Conservation (phyloP, 92 coral and sea anemone species). For the Palythoa heliodiscus region DNA sequence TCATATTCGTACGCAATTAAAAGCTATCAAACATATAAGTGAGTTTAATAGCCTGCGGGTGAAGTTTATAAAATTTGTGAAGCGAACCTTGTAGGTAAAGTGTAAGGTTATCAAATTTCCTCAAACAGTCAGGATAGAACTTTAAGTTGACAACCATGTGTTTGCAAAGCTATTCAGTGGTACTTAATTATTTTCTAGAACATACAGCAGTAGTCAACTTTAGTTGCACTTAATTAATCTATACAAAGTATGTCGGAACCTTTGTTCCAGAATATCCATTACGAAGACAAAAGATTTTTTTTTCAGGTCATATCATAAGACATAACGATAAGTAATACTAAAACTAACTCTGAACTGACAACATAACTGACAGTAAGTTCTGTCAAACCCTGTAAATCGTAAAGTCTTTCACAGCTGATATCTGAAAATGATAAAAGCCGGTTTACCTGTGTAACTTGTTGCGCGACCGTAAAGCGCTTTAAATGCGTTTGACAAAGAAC, state of each 20-base stretch:
- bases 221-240: neutral
- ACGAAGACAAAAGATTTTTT: too few relatives aligned
- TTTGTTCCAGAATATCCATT: neutral
- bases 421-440: too few relatives aligned
- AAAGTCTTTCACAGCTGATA: too few relatives aligned
- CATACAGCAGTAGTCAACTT: constrained; percentile 1
- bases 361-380: too few relatives aligned
- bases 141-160: neutral
- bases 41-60: constrained; percentile 25
- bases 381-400: too few relatives aligned
- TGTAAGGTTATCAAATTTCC: neutral
- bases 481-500: too few relatives aligned
- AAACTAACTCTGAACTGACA: too few relatives aligned
- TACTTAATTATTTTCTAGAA: neutral
- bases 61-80: neutral
- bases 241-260: neutral
- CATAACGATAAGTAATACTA: too few relatives aligned
- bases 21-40: neutral
- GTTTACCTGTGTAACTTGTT: too few relatives aligned
- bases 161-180: constrained; percentile 21
- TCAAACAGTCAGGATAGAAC: neutral
- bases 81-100: neutral
- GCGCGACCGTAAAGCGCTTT: too few relatives aligned
- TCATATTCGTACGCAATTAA: constrained; percentile 24
- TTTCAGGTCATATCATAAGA: too few relatives aligned